A percentile compares a stretch with the other conserved stretches of the same genome.
These are phyloP conservation scores for Argynnis bischoffii DNA, from an alignment of 2,888 invertebrate genomes.

Conservation along the genomic window DNA sequence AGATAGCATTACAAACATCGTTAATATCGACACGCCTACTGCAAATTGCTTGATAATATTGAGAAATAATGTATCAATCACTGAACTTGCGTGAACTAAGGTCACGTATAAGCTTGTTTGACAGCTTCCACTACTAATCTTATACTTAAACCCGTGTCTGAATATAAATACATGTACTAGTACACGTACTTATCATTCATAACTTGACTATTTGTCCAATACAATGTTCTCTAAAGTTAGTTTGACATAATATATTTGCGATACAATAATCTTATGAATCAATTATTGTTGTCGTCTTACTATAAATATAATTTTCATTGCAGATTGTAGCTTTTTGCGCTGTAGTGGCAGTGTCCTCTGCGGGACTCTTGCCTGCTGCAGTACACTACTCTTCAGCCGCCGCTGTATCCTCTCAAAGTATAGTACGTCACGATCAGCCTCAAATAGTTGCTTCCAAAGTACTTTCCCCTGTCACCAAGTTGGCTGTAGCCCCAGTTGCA, in stretches of 20 bases:
- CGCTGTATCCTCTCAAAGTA: constrained; percentile 59
- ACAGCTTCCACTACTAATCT: constrained; percentile 37
- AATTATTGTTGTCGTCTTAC: constrained; percentile 6
- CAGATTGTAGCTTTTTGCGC: constrained; percentile 50
- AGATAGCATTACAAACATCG: neutral
- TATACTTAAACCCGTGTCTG: constrained; percentile 10
- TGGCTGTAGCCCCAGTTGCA: constrained; percentile 47
- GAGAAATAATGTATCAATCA: constrained; percentile 33
- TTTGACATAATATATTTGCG: constrained; percentile 1
- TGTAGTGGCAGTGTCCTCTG: constrained; percentile 49
- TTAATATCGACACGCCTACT: constrained; percentile 22
- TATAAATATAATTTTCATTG: constrained; percentile 18
- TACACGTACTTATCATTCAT: constrained; percentile 32
- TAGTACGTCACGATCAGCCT: constrained; percentile 58
- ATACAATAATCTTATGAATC: neutral
- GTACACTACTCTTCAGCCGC: constrained; percentile 60
- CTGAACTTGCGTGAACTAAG: constrained; percentile 34
- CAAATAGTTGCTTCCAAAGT: constrained; percentile 21
- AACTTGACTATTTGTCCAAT: constrained; percentile 23
- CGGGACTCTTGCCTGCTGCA: constrained; percentile 53
- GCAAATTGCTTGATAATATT: constrained; percentile 30
- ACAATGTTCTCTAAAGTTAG: constrained; percentile 46
- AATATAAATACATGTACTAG: constrained; percentile 37
- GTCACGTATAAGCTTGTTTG: constrained; percentile 34
- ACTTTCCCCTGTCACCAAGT: constrained; percentile 26